phyloP scores from a whole-genome alignment of 2,797 vertebrate genomes.

The Acipenser transmontanus region DNA sequence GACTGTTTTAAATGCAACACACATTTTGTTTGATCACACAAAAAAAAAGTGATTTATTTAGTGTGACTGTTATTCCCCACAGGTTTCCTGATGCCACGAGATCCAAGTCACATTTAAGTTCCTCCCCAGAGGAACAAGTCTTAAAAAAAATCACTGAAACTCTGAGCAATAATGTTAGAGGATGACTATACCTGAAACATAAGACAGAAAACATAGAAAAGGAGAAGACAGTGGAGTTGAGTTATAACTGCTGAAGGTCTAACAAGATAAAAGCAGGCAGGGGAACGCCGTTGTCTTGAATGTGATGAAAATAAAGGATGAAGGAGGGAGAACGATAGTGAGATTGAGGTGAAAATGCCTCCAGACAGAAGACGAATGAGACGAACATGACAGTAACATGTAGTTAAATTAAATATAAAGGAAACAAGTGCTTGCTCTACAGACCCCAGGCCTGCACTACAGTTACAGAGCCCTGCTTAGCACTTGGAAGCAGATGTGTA shows the following conservation, averaged over 20 bases:
- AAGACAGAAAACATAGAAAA: background rate
- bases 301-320: slow-evolving; percentile 71
- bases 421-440: slow-evolving; percentile 3
- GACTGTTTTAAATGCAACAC: background rate
- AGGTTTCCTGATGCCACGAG: background rate
- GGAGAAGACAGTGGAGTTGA: slow-evolving; percentile 38
- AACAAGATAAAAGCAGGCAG: slow-evolving; percentile 65
- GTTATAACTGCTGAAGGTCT: slow-evolving; percentile 61
- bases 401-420: slow-evolving; percentile 70
- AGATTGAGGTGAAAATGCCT: slow-evolving; percentile 68
- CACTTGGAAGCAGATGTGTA: slow-evolving; percentile 25
- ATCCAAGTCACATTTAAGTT: slow-evolving; percentile 4
- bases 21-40: background rate
- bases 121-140: background rate
- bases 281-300: slow-evolving; percentile 47
- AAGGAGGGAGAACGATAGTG: slow-evolving; percentile 72
- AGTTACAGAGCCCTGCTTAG: slow-evolving; percentile 17
- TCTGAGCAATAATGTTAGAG: background rate
- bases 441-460: background rate
- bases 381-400: slow-evolving; percentile 84
- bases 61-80: background rate
- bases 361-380: slow-evolving; percentile 68
- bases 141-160: background rate
- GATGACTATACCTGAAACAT: background rate
- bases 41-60: slow-evolving; percentile 1